phyloP scores from a whole-genome alignment of 2,113 vertebrate species.

The Acrocephalus arundinaceus region DNA sequence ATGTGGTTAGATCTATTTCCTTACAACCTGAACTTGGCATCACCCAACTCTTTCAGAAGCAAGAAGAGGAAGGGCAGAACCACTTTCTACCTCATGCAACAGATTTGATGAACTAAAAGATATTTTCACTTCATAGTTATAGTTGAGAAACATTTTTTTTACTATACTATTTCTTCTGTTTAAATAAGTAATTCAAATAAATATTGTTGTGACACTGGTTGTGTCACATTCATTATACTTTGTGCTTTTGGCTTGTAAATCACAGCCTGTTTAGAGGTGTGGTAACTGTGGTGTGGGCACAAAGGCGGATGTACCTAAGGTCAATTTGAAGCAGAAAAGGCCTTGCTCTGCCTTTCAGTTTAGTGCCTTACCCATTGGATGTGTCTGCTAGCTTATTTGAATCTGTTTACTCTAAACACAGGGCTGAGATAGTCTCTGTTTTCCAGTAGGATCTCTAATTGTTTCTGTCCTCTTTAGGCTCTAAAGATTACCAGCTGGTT shows the following conservation, averaged over 20 bases:
- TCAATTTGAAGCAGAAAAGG: neutral
- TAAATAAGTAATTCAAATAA: neutral
- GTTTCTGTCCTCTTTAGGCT: conserved; percentile 75
- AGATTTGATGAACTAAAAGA: neutral
- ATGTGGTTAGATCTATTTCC: neutral
- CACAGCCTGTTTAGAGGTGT: neutral
- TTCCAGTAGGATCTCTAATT: neutral
- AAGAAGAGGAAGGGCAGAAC: neutral
- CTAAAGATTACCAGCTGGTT: conserved; percentile 93
- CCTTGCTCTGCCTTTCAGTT: neutral
- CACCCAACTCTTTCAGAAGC: neutral
- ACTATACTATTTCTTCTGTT: neutral
- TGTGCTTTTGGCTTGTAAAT: neutral
- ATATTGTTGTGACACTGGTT: neutral
- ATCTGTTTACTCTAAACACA: neutral
- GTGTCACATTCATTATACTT: neutral
- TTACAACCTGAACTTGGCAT: neutral
- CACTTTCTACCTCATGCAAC: neutral
- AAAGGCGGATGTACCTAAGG: neutral
- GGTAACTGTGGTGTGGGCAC: neutral
- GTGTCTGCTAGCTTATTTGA: neutral
- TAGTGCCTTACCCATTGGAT: neutral
- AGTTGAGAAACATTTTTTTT: neutral
- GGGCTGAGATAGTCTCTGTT: neutral
- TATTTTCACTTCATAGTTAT: neutral